phyloP scores from a whole-genome alignment of 2,888 invertebrate species.

The Hirtodrosophila cameraria region DNA sequence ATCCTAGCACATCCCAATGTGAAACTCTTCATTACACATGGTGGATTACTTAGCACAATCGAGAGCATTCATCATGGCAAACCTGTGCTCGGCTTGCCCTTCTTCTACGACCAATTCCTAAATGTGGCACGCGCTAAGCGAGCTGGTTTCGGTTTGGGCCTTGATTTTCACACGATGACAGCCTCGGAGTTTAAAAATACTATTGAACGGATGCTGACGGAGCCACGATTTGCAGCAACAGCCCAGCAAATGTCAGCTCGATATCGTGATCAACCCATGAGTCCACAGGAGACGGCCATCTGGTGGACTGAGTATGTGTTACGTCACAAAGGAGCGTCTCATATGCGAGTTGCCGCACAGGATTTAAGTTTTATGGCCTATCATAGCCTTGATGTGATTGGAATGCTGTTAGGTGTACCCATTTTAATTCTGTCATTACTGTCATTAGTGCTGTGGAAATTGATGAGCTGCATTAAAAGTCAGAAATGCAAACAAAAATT shows the following conservation, averaged over 20 bases:
- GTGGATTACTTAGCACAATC: conserved; percentile 84
- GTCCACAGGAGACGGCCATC: conserved; percentile 76
- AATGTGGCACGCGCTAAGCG: conserved; percentile 84
- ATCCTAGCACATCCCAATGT: conserved; percentile 84
- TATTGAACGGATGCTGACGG: conserved; percentile 60
- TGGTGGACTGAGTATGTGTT: conserved; percentile 82
- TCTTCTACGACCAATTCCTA: conserved; percentile 85
- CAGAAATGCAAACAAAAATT: conserved; percentile 5
- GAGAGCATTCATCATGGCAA: conserved; percentile 85
- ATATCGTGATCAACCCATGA: conserved; percentile 80
- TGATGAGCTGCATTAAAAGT: not conserved
- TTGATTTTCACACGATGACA: conserved; percentile 81
- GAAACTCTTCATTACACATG: conserved; percentile 84
- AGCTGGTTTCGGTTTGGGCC: conserved; percentile 82
- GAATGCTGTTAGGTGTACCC: conserved; percentile 53
- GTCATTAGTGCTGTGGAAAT: not conserved
- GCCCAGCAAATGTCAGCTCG: conserved; percentile 67
- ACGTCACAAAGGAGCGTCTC: conserved; percentile 81
- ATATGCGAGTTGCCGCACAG: conserved; percentile 79
- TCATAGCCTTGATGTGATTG: conserved; percentile 79
- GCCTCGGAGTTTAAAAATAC: conserved; percentile 69
- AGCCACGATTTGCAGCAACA: conserved; percentile 53
- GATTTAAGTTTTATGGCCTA: conserved; percentile 79
- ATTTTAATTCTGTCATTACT: conserved; percentile 12
- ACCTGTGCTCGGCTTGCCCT: conserved; percentile 85